These are phyloP conservation scores for Oncorhynchus masou DNA, from an alignment of 2,113 vertebrate genomes.

Conservation along the genomic window DNA sequence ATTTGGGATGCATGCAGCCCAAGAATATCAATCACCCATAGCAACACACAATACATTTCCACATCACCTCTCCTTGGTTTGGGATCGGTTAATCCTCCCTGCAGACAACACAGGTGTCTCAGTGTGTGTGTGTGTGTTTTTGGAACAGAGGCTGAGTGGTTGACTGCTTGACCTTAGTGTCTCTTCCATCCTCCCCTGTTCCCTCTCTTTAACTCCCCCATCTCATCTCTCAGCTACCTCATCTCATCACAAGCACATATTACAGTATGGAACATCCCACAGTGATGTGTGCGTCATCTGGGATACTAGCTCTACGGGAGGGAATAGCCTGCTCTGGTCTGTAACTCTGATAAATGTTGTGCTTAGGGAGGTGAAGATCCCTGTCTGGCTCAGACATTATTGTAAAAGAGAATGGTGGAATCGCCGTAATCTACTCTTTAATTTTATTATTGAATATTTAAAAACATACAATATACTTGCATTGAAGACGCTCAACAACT, in stretches of 20 bases:
- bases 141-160: no score
- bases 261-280: constrained; percentile 39
- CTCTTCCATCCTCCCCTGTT: neutral
- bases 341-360: constrained; percentile 34
- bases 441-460: no score
- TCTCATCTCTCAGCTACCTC: neutral
- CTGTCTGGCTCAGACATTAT: no score
- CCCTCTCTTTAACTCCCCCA: neutral
- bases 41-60: neutral
- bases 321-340: constrained; percentile 6
- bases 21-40: neutral
- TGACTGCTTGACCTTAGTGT: neutral
- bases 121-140: no score
- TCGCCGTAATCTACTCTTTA: no score
- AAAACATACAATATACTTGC: no score
- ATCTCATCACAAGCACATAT: neutral
- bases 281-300: constrained; percentile 20
- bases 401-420: no score
- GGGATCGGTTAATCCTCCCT: neutral
- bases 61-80: neutral
- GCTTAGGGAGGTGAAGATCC: no score
- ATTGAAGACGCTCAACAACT: no score
- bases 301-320: no score
- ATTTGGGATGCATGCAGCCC: no score
- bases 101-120: constrained; percentile 8